Base-by-base conservation (phyloP, 2,797 vertebrate genomes). In the Peromyscus aztecus region DNA sequence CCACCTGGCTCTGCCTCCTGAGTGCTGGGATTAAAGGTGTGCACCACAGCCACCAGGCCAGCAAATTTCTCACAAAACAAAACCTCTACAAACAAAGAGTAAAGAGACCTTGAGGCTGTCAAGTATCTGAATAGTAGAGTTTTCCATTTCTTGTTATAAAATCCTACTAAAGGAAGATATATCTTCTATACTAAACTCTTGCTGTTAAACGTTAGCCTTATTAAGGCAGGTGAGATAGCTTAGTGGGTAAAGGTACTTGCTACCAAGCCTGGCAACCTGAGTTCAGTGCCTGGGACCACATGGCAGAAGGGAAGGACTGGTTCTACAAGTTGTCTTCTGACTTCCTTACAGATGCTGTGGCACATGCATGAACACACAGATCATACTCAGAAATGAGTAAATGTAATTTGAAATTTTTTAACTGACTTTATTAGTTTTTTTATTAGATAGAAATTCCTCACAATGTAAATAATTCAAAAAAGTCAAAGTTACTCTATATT, bases 121-220 rank as follows among this genome's bases (percentile, higher is more conserved):
- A 85, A 76, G 31, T 77, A 69, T 85, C 17, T 88, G 19, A 90
- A 80, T 90, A 27, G 59, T 81, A 80, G 24, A 71, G 81, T 91
- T 97, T 93, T 94, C 27, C 84, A 61, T n/a, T 88, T 94, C 24
- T 89, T 67, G 19, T 90, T 91, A 89, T 90, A 86, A 96, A 95
- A 82, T 77, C 43, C 17, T 80, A 40, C 83, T 31, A 81, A 94
- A 90, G 75, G 90, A 77, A 97, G 40, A 8, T 78, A 69, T 94
- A 85, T 89, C 49, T 96, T 96, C 81, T 94, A 76, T 29, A 46
- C 29, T 29, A 87, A 92, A 93, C 19, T 49, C 14, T 49, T 88
- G 34, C 59, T 73, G 94, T 89, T 24, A 17, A 27, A 23, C 80
- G 67, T 17, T 89, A 84, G 61, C 21, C 94, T 93, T 94, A 71